phyloP scores from a whole-genome alignment of 2,797 vertebrate genomes.

The Poeciliopsis infans region DNA sequence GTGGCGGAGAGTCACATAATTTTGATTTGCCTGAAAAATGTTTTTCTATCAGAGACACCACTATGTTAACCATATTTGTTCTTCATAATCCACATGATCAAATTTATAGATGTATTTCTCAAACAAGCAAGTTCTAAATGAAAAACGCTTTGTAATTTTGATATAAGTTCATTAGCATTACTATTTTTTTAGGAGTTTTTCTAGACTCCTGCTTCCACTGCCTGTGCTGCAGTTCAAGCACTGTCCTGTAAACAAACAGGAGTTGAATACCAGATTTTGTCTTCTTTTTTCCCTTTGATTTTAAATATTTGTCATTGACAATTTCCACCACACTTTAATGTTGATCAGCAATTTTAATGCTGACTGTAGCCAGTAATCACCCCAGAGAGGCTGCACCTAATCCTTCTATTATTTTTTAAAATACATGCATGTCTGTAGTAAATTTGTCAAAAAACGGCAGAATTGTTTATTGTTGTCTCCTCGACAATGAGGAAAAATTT shows the following conservation, averaged over 20 bases:
- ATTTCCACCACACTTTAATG: background rate
- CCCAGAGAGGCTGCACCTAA: background rate
- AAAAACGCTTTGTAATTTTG: background rate
- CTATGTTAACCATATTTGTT: background rate
- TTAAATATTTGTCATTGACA: background rate
- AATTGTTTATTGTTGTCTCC: background rate
- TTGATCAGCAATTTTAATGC: background rate
- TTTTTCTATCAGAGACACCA: background rate
- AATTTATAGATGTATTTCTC: background rate
- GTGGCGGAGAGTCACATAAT: background rate
- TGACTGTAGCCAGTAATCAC: background rate
- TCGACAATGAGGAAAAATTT: background rate
- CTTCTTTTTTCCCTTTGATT: no score
- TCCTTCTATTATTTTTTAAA: background rate
- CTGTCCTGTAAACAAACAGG: no score
- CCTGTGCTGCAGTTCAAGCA: background rate
- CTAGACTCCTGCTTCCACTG: background rate
- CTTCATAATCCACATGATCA: background rate
- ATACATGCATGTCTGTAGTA: no score
- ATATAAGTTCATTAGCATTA: background rate
- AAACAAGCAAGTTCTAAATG: background rate
- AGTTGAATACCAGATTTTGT: no score
- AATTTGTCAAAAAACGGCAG: background rate
- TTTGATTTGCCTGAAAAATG: background rate
- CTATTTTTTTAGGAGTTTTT: background rate